Evolutionary conservation across 2,797 vertebrate species (phyloP), one percentile per base, ranked within the genome.

Genomic region (Alectoris magna): DNA sequence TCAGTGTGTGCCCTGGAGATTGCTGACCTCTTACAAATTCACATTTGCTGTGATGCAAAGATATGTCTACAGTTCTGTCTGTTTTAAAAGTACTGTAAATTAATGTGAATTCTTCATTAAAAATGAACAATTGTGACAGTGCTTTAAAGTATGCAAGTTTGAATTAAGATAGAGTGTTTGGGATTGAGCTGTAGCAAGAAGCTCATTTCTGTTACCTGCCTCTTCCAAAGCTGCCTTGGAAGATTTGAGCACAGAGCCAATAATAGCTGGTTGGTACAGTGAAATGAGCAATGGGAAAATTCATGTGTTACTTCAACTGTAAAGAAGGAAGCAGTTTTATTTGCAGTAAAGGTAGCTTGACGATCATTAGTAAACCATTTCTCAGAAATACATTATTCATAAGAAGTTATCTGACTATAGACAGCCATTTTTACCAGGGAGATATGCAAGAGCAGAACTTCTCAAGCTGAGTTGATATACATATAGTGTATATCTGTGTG

Each of bases 81-180:
- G 0, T 84, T 81, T 84, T 76, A 53, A 91, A 94, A 87, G 39
- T 72, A 56, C 48, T 77, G 34, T 79, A 90, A 94, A 58, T 91
- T 6, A 15, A 1, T 34, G 34, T 7, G 88, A 73, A 56, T 71
- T 49, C 16, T 66, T 90, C 6, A 38, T 90, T 88, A 71, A 44
- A 84, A 36, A n/a, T 66, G 38, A 66, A 55, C 71, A 29, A 11
- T 69, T 31, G 39, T 48, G 55, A 3, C 24, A 48, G 9, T 78
- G 49, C 14, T 36, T 78, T 51, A 60, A 16, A 67, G 31, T 19
- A 31, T 15, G 26, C 27, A 11, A 18, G 27, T 31, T 29, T 53
- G 51, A 29, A 31, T 53, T 29, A 29, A 53, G 51, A 53, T 49
- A 49, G 46, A 48, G 48, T 49, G 48, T 17, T 53, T 16, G 16